Base-by-base conservation (phyloP, 2,888 invertebrate genomes). In the Agonopterix heracliana region DNA sequence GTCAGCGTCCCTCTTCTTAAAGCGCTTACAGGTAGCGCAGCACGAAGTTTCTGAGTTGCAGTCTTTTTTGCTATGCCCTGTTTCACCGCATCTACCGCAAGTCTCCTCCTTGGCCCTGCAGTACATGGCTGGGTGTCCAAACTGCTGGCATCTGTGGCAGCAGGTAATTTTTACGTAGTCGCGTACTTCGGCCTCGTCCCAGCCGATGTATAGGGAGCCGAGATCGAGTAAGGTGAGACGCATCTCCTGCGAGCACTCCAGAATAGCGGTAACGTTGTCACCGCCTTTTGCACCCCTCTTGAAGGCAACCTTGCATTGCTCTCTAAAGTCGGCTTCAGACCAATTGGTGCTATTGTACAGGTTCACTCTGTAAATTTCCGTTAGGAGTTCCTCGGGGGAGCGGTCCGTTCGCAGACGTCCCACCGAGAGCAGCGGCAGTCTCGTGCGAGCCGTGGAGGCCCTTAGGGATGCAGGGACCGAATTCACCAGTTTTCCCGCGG, bases 61-160 rank as follows among this genome's bases (percentile, higher is more conserved):
- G 0, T 17, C 46, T 1, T 11, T 12, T 0, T 3, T 3, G 7
- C 17, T 4, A 49, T 55, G 57, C 1, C 55, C 57, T 0, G 11
- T 5, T 9, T 49, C 51, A 0, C 55, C 57, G 40, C 57, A 57
- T 17, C 26, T 45, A 0, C 50, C 46, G 44, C 57, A 57, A 1
- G 26, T 46, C 0, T 5, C 11, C 0, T 41, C 44, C 11, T 44
- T 43, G 1, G 51, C 52, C 1, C 47, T 3, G 34, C 55, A 54
- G 10, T 42, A 51, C 14, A 45, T 45, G 9, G 47, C 50, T 0
- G 53, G 47, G 49, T 57, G 55, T 3, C 55, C 55, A 9, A 50
- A 55, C 9, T 43, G 36, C 44, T 57, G 57, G 26, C 57, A 57
- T 35, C 48, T 51, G 1, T 9, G 9, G 46, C 57, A 57, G 48